Evolutionary conservation across 2,888 invertebrate genomes (phyloP), one percentile per base, ranked within the genome.

Genomic region (Hyles lineata): DNA sequence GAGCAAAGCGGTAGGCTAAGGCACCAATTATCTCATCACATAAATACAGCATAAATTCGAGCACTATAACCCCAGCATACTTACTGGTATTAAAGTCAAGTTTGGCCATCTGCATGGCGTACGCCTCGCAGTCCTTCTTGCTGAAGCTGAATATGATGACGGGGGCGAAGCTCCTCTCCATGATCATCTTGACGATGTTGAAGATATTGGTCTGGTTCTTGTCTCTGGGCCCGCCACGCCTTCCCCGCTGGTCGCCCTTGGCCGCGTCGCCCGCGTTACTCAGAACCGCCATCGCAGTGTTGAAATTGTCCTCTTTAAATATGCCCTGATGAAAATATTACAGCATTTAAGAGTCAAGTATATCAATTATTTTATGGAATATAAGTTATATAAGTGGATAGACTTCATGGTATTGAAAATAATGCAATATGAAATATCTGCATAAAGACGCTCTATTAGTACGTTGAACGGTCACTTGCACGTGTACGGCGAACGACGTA

Each of bases 101-200:
- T 89, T 99, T 99, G 0, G 99, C 97, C 97, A 99, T 97, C 90
- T 99, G 98, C 96, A 98, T 96, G 0, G 99, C 99, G 88, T 99
- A 99, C 0, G 97, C 93, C 89, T 99, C 99, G 86, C 99, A 99
- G 81, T 99, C 99, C 87, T 99, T 99, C 87, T 99, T 99, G 85
- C 99, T 99, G 90, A 99, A 99, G 87, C 99, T 99, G 95, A 99
- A 99, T 73, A 99, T 98, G 80, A 99, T 99, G 5, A 99, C 99
- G 0, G 99, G 99, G 0, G 99, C 98, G 90, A 99, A 98, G 89
- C 98, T 98, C 32, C 98, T 95, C 87, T 99, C 99, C 98, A 99
- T 99, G 60, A 99, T 98, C 98, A 99, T 99, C 91, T 99, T 99
- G 25, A 99, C 98, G 76, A 99, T 98, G 94, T 99, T 99, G 87